These are phyloP conservation scores for Blastobasis adustella DNA, from an alignment of 2,888 invertebrate genomes.

Conservation along the genomic window DNA sequence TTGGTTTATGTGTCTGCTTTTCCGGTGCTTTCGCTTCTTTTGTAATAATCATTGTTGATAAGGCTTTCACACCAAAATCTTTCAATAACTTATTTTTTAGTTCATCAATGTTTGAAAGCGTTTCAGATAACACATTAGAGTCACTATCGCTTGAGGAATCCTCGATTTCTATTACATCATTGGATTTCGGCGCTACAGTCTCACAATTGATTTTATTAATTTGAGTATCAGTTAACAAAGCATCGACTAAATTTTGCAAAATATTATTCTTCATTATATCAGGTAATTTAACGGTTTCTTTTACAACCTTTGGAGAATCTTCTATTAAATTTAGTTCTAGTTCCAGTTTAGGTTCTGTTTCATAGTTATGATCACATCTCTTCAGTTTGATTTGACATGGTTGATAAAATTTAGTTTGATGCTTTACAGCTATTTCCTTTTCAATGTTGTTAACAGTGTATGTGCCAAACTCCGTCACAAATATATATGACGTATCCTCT, in stretches of 20 bases:
- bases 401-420: constrained; percentile 39
- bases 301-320: neutral
- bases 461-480: constrained; percentile 48
- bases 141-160: constrained; percentile 41
- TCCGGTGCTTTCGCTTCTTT: too few relatives aligned
- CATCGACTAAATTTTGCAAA: neutral
- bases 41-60: too few relatives aligned
- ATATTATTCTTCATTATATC: neutral
- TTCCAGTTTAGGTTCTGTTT: neutral
- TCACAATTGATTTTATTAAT: neutral
- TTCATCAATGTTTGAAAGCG: constrained; percentile 21
- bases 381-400: constrained; percentile 39
- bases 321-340: neutral
- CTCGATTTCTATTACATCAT: constrained; percentile 38
- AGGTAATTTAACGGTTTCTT: neutral
- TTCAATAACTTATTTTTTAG: constrained; percentile 30
- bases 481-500: constrained; percentile 23
- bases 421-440: constrained; percentile 26
- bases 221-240: neutral
- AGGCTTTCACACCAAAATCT: constrained; percentile 28
- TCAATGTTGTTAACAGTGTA: constrained; percentile 28
- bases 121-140: neutral
- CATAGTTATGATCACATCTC: constrained; percentile 7
- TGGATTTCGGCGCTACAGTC: too few relatives aligned
- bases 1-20: too few relatives aligned